These are phyloP conservation scores for Rhea americana DNA, from an alignment of 2,113 vertebrate genomes.

Conservation along the genomic window DNA sequence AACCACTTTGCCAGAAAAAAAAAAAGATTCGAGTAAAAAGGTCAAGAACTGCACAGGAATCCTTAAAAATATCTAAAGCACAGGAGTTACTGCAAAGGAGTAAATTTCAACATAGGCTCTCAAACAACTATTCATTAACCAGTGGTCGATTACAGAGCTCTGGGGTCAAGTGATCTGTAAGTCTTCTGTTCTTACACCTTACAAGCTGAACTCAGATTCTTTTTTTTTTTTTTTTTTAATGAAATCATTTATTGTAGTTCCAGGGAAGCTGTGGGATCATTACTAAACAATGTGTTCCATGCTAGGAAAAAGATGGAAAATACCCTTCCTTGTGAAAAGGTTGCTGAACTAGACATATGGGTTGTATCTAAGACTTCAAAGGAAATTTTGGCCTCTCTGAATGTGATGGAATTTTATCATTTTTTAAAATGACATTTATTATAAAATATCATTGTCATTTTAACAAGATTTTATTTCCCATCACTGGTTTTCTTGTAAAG, in stretches of 20 bases:
- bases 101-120: background rate
- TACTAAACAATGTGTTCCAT: background rate
- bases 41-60: background rate
- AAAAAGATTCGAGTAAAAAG: background rate
- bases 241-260: background rate
- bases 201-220: background rate
- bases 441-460: background rate
- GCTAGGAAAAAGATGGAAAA: background rate
- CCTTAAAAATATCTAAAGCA: background rate
- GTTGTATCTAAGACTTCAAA: background rate
- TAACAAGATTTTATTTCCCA: constrained; percentile 21
- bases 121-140: background rate
- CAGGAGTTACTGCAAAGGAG: background rate
- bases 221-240: background rate
- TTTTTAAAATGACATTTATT: background rate
- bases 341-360: background rate
- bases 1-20: background rate
- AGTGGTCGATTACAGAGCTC: background rate
- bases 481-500: background rate
- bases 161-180: background rate
- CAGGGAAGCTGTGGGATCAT: background rate
- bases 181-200: background rate
- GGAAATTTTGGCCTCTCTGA: background rate
- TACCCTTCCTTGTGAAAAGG: background rate
- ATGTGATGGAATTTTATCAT: background rate